Evolutionary conservation across 2,113 vertebrate genomes (phyloP).

Genomic region (Oreochromis spilurus): DNA sequence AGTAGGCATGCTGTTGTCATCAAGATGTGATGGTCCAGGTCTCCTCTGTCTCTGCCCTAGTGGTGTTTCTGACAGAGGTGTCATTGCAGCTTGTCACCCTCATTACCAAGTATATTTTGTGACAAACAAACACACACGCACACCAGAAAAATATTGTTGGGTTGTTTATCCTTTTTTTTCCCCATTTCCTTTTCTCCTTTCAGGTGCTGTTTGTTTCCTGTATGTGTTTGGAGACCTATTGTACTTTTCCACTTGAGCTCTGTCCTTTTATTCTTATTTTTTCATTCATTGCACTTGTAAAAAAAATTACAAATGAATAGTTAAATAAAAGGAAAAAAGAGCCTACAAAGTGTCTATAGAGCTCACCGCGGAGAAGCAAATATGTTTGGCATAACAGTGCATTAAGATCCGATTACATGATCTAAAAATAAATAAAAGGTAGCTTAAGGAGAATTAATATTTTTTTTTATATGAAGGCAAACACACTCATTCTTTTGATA

Average conservation of each 20-base stretch:
- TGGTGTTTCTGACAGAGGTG: neutral
- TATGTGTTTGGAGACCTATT: neutral
- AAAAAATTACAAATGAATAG: neutral
- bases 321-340: neutral
- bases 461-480: neutral
- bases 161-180: neutral
- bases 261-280: neutral
- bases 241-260: neutral
- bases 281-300: neutral
- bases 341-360: neutral
- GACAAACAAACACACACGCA: neutral
- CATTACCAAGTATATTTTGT: neutral
- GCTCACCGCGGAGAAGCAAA: fast-evolving
- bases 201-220: neutral
- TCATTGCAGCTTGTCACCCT: neutral
- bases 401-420: neutral
- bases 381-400: neutral
- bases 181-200: neutral
- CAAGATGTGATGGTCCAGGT: neutral
- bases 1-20: neutral
- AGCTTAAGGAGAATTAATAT: neutral
- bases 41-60: neutral
- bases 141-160: neutral
- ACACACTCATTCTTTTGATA: neutral
- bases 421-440: neutral